Conservation (phyloP, 92 coral and sea anemone species). For the Epizoanthus scotinus region DNA sequence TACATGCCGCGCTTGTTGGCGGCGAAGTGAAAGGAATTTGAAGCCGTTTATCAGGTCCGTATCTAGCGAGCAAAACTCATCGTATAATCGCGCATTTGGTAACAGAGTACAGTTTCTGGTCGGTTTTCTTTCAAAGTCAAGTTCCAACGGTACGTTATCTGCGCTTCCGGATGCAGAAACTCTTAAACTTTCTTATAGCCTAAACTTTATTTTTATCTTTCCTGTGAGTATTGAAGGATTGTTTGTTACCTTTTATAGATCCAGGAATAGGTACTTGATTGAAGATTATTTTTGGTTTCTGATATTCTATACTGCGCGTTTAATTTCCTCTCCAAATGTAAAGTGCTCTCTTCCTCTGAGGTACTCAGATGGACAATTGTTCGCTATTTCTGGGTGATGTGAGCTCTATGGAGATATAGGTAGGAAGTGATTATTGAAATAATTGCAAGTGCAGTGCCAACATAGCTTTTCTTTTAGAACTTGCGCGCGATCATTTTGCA, state of each 20-base stretch:
- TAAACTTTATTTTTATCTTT: conserved; percentile 10
- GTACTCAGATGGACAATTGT: no score
- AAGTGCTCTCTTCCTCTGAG: no score
- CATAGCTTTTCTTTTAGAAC: background rate
- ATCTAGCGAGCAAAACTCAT: no score
- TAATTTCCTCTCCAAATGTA: no score
- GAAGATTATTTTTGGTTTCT: background rate
- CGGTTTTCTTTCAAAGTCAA: no score
- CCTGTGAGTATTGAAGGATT: conserved; percentile 1
- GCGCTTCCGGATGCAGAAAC: background rate
- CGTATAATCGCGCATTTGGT: no score
- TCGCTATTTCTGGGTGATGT: no score
- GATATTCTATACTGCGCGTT: background rate
- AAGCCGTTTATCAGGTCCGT: no score
- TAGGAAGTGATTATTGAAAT: background rate
- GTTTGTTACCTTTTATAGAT: conserved; percentile 3
- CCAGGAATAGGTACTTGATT: background rate
- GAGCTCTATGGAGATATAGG: background rate
- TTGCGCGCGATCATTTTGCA: background rate
- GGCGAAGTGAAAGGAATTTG: no score
- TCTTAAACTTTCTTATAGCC: background rate
- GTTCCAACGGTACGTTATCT: background rate
- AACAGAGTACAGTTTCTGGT: no score
- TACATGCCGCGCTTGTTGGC: no score
- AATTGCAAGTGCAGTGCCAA: background rate